phyloP scores from a whole-genome alignment of 2,888 invertebrate genomes.

The Pseudolycoriella hygida region DNA sequence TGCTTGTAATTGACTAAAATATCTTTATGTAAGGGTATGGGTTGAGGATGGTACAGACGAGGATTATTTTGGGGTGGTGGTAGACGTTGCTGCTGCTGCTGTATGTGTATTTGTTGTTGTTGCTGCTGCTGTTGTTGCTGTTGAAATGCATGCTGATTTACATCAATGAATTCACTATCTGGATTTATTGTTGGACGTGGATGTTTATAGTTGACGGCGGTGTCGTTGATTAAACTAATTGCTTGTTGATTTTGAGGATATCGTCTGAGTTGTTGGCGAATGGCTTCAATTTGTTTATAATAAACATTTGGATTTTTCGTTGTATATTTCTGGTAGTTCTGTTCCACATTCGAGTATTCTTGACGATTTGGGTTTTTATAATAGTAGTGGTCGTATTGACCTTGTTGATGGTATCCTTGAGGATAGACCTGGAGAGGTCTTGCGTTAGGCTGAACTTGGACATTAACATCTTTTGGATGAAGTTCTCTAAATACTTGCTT shows the following conservation, averaged over 20 bases:
- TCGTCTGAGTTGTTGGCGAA: slow-evolving; percentile 14
- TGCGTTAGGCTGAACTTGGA: slow-evolving; percentile 2
- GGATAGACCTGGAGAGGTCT: neutral
- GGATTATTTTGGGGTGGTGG: slow-evolving; percentile 29
- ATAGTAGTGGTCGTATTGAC: slow-evolving; percentile 20
- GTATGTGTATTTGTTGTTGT: slow-evolving; percentile 33
- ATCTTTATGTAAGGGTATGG: slow-evolving; percentile 41
- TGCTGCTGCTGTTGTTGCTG: slow-evolving; percentile 28
- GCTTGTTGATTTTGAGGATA: slow-evolving; percentile 27
- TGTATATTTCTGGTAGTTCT: slow-evolving; percentile 8
- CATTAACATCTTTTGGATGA: slow-evolving; percentile 10
- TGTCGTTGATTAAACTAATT: slow-evolving; percentile 35
- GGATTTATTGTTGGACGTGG: slow-evolving; percentile 43
- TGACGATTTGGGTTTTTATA: slow-evolving; percentile 6
- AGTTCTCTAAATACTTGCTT: slow-evolving; percentile 17
- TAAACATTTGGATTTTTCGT: slow-evolving; percentile 11
- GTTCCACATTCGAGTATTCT: slow-evolving; percentile 9
- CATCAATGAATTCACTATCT: slow-evolving; percentile 36
- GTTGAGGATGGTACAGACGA: slow-evolving; percentile 14
- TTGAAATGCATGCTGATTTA: slow-evolving; percentile 23
- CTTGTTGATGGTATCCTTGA: slow-evolving; percentile 1
- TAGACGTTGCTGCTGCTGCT: slow-evolving; percentile 16
- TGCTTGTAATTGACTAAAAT: slow-evolving; percentile 50
- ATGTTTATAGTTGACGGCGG: slow-evolving; percentile 50
- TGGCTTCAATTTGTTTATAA: slow-evolving; percentile 13